phyloP scores from a whole-genome alignment of 2,113 vertebrate species.

The Istiophorus platypterus region DNA sequence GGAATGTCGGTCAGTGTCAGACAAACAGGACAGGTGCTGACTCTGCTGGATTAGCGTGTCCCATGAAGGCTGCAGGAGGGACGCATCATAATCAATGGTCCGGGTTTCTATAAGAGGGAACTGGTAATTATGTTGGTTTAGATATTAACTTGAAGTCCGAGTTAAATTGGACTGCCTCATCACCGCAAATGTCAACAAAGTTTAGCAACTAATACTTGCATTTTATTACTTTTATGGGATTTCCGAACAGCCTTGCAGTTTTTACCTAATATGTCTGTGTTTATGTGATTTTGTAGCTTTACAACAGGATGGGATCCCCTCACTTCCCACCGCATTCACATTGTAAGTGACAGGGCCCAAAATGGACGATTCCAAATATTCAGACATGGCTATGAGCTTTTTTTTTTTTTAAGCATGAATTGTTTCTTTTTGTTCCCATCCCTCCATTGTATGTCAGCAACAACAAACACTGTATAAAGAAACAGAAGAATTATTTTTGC shows the following conservation, averaged over 20 bases:
- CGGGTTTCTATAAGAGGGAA: neutral
- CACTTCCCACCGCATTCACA: neutral
- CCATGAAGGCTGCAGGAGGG: neutral
- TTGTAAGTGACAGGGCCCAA: neutral
- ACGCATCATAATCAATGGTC: conserved; percentile 11
- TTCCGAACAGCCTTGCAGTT: neutral
- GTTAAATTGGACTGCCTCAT: neutral
- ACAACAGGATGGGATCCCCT: too few relatives aligned
- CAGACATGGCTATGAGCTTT: neutral
- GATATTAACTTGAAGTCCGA: neutral
- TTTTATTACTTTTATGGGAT: neutral
- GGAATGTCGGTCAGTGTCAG: conserved; percentile 17
- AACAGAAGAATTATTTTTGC: neutral
- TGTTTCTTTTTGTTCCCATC: neutral
- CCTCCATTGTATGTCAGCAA: neutral
- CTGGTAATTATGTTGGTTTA: neutral
- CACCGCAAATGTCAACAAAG: neutral
- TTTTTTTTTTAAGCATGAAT: neutral
- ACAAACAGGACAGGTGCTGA: conserved; percentile 34
- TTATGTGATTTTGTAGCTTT: too few relatives aligned
- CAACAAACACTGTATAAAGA: neutral
- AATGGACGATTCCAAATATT: neutral
- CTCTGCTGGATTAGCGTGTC: conserved; percentile 29
- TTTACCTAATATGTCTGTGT: too few relatives aligned
- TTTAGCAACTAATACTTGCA: neutral